A percentile compares a stretch with the other conserved stretches of the same genome.
Evolutionary conservation across 2,113 vertebrate genomes (phyloP).

Genomic region (Pseudorhombus dupliciocellatus): DNA sequence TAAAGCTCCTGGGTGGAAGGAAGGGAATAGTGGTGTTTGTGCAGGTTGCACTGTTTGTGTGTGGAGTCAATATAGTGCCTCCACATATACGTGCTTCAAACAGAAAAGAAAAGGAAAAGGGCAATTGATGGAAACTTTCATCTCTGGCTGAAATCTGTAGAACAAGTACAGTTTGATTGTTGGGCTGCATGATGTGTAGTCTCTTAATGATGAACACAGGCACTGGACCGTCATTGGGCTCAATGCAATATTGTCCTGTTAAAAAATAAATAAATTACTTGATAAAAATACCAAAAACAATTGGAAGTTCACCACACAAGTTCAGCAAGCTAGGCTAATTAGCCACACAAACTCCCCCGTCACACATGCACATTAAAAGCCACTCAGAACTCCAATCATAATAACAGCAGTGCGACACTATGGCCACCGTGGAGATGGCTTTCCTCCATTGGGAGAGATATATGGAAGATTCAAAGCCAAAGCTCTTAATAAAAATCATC

Average conservation of each 20-base stretch:
- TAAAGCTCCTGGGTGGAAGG: constrained; percentile 13
- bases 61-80: neutral
- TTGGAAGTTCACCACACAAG: too few species aligned
- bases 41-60: constrained; percentile 1
- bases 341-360: neutral
- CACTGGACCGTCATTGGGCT: neutral
- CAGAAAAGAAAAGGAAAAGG: neutral
- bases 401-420: constrained; percentile 40
- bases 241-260: neutral
- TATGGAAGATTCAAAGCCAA: constrained; percentile 76
- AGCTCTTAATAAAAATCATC: constrained; percentile 82
- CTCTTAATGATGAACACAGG: too few species aligned
- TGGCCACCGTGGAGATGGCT: constrained; percentile 63
- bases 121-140: neutral
- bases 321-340: too few species aligned
- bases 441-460: constrained; percentile 74
- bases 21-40: constrained; percentile 19
- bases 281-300: too few species aligned
- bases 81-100: neutral
- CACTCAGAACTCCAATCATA: constrained; percentile 16
- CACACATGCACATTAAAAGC: neutral
- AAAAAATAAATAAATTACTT: too few species aligned
- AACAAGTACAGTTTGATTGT: too few species aligned
- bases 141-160: too few species aligned
- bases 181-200: too few species aligned